Percentiles rank a stretch among this genome's conserved stretches.
Evolutionary conservation across 2,888 invertebrate species (phyloP).

Genomic region (Malachius bipustulatus): DNA sequence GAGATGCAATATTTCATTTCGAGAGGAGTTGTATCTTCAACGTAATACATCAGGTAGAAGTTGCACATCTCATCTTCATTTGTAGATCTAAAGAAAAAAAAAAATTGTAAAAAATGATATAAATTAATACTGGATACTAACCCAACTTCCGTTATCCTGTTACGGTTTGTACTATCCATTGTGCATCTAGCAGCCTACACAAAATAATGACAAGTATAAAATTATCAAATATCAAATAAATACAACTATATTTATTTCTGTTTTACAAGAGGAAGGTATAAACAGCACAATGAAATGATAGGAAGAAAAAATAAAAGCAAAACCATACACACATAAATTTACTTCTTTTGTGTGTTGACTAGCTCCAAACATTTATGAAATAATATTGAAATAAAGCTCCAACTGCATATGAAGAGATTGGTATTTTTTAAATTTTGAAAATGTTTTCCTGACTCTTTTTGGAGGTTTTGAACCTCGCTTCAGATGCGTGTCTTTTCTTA

Average conservation of each 20-base stretch:
- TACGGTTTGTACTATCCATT: conserved; percentile 44
- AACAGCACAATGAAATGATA: too few relatives aligned
- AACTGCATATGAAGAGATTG: too few relatives aligned
- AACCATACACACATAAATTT: conserved; percentile 3
- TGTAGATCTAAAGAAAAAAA: conserved; percentile 49
- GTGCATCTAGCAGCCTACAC: conserved; percentile 78
- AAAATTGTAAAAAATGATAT: too few relatives aligned
- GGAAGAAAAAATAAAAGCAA: conserved; percentile 1
- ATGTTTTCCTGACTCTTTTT: too few relatives aligned
- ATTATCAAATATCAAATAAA: not conserved
- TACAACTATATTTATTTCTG: too few relatives aligned
- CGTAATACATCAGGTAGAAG: conserved; percentile 90
- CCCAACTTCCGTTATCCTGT: conserved; percentile 26
- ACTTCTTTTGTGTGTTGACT: too few relatives aligned
- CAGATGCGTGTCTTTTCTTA: too few relatives aligned
- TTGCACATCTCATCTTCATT: conserved; percentile 92
- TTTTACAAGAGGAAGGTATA: too few relatives aligned
- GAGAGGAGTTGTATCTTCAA: conserved; percentile 61
- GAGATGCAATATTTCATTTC: conserved; percentile 74
- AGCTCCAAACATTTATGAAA: too few relatives aligned
- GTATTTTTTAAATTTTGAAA: too few relatives aligned
- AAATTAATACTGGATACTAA: conserved; percentile 16
- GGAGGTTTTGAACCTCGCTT: too few relatives aligned
- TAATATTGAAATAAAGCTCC: too few relatives aligned
- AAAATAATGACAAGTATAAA: conserved; percentile 9